phyloP scores from a whole-genome alignment of 2,797 vertebrate genomes.

The Chrysocyon brachyurus region DNA sequence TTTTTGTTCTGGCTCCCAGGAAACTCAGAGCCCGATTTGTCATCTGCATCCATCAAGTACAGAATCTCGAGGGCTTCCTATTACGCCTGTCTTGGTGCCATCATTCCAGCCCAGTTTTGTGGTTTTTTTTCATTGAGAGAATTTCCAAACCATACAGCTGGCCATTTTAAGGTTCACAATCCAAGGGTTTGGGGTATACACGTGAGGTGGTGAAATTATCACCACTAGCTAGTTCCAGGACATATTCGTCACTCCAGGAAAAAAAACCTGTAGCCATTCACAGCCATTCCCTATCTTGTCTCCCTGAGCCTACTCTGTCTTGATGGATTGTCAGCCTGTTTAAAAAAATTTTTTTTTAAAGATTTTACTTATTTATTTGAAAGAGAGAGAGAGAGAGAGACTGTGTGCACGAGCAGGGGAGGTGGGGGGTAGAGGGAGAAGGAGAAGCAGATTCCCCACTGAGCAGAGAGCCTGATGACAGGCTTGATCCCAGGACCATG shows the following conservation, averaged over 20 bases:
- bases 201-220: not conserved
- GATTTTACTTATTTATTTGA: too few species aligned
- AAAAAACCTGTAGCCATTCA: accelerated
- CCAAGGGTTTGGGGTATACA: not conserved
- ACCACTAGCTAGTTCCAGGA: not conserved
- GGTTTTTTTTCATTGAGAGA: not conserved
- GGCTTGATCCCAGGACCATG: too few species aligned
- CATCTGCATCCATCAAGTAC: not conserved
- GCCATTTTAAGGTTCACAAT: not conserved
- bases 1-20: conserved; percentile 21
- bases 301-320: not conserved
- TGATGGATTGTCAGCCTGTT: too few species aligned
- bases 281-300: accelerated
- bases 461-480: too few species aligned
- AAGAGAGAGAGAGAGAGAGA: too few species aligned
- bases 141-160: not conserved
- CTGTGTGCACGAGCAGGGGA: too few species aligned
- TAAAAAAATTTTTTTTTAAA: too few species aligned
- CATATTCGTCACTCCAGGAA: not conserved
- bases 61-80: not conserved
- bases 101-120: not conserved
- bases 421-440: too few species aligned
- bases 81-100: not conserved
- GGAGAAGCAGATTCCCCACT: too few species aligned
- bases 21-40: not conserved